These are phyloP conservation scores for Muricea muricata DNA, from an alignment of 92 coral and sea anemone species.

Conservation along the genomic window DNA sequence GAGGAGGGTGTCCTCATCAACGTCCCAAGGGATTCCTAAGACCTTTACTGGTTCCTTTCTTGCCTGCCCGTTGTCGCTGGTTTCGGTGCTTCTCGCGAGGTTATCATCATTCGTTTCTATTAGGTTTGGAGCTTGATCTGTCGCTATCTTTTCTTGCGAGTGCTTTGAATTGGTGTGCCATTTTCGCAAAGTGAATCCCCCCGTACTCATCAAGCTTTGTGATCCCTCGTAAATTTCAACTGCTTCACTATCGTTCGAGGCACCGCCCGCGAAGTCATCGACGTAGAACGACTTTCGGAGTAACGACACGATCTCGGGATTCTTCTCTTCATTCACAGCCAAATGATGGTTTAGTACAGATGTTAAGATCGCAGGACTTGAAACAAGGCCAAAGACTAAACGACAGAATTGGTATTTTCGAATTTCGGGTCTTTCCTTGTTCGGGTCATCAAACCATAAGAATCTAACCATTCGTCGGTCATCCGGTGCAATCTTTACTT, in stretches of 20 bases:
- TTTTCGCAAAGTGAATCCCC: conserved; percentile 49
- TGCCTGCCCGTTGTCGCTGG: too few species aligned
- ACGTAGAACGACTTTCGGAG: conserved; percentile 33
- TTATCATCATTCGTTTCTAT: neutral
- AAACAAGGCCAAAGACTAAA: conserved; percentile 42
- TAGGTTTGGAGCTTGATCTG: neutral
- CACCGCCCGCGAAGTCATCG: conserved; percentile 41
- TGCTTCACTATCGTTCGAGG: conserved; percentile 19
- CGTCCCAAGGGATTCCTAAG: conserved; percentile 22
- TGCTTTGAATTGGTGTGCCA: conserved; percentile 40
- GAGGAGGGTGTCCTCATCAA: conserved; percentile 18
- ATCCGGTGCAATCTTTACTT: too few species aligned
- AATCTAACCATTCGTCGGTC: conserved; percentile 33
- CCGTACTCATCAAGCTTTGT: conserved; percentile 20
- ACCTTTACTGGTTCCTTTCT: conserved; percentile 20
- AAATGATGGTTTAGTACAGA: conserved; percentile 44
- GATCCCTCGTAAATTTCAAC: conserved; percentile 29
- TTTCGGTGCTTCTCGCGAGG: neutral
- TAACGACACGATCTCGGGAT: conserved; percentile 21
- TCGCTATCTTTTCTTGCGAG: neutral
- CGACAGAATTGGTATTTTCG: conserved; percentile 34
- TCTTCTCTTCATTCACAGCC: conserved; percentile 25
- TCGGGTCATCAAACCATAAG: conserved; percentile 30
- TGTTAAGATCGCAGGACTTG: conserved; percentile 35
- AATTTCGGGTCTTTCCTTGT: conserved; percentile 44